These are phyloP conservation scores for Melipona bicolor DNA, from an alignment of 2,888 invertebrate species.

Conservation along the genomic window DNA sequence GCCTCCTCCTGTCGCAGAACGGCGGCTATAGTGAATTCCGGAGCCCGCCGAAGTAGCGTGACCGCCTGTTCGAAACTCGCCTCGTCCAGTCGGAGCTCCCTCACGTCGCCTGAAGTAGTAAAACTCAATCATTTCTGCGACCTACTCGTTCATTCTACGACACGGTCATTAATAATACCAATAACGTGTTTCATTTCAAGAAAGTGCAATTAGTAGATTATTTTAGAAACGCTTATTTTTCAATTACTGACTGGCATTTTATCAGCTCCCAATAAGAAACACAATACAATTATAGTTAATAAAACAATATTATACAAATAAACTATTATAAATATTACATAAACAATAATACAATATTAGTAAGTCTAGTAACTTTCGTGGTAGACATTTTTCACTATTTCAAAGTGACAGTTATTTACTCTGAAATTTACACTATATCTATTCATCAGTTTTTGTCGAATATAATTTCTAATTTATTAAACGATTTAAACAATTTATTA, in stretches of 20 bases:
- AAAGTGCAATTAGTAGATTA: too few species aligned
- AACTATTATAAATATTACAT: too few species aligned
- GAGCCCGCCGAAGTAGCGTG: slow-evolving; percentile 88
- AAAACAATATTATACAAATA: too few species aligned
- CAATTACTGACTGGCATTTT: too few species aligned
- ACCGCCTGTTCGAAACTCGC: slow-evolving; percentile 89
- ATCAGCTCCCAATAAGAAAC: too few species aligned
- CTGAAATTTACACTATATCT: too few species aligned
- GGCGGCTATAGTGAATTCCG: slow-evolving; percentile 93
- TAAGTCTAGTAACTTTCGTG: too few species aligned
- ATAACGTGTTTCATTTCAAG: background rate
- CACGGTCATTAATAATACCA: background rate
- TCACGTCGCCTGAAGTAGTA: slow-evolving; percentile 87
- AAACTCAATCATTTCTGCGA: slow-evolving; percentile 60
- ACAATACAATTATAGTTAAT: too few species aligned
- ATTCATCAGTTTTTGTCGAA: background rate
- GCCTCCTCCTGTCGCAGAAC: slow-evolving; percentile 91
- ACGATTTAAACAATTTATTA: background rate
- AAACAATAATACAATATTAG: too few species aligned
- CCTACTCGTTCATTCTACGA: slow-evolving; percentile 13
- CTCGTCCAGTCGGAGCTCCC: slow-evolving; percentile 90
- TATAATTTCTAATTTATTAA: background rate
- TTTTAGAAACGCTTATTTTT: too few species aligned
- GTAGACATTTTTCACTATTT: too few species aligned
- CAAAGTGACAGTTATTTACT: too few species aligned